phyloP scores from a whole-genome alignment of 2,888 invertebrate genomes.

The Asteroscopus sphinx region DNA sequence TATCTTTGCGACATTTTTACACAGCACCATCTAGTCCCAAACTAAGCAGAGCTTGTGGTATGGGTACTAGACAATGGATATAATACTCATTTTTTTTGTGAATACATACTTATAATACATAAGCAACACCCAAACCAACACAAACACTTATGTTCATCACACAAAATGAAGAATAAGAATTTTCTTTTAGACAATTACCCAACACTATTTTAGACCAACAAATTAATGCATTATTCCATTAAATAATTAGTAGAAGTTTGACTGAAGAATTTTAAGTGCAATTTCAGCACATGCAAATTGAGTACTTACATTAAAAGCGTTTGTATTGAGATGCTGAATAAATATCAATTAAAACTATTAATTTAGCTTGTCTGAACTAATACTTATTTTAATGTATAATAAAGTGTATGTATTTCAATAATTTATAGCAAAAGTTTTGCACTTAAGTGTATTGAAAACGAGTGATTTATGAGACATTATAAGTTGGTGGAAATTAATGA shows the following conservation, averaged over 20 bases:
- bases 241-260: neutral
- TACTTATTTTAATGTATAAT: neutral
- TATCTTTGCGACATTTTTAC: too few relatives aligned
- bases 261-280: slow-evolving; percentile 17
- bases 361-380: slow-evolving; percentile 5
- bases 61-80: too few relatives aligned
- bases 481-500: too few relatives aligned
- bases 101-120: too few relatives aligned
- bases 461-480: too few relatives aligned
- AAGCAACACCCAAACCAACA: too few relatives aligned
- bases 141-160: too few relatives aligned
- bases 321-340: slow-evolving; percentile 29
- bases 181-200: too few relatives aligned
- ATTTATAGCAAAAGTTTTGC: neutral
- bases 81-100: too few relatives aligned
- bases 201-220: neutral
- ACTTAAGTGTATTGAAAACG: neutral
- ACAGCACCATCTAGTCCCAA: too few relatives aligned
- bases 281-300: slow-evolving; percentile 32
- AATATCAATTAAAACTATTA: slow-evolving; percentile 43
- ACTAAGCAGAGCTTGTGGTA: too few relatives aligned
- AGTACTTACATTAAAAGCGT: slow-evolving; percentile 18
- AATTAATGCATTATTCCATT: neutral
- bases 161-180: too few relatives aligned
- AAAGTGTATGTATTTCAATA: neutral